These are phyloP conservation scores for Ophion ellenae DNA, from an alignment of 2,888 invertebrate genomes.

Conservation along the genomic window DNA sequence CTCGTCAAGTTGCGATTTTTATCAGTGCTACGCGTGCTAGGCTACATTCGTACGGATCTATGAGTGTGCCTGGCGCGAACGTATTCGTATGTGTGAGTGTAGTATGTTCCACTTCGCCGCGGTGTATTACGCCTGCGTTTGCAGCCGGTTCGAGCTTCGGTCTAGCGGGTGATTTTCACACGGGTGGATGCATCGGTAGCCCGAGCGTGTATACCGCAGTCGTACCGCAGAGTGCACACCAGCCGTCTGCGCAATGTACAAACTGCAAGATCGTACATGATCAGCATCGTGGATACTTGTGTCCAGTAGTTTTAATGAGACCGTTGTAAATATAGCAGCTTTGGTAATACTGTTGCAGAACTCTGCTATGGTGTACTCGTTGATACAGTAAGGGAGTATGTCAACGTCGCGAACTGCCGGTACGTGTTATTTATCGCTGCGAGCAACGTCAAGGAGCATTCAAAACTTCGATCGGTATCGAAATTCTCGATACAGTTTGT, in stretches of 20 bases:
- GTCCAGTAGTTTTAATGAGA: conserved; percentile 23
- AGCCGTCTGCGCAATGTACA: conserved; percentile 17
- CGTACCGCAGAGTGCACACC: conserved; percentile 24
- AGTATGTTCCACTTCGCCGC: conserved; percentile 62
- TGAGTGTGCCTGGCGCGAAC: background rate
- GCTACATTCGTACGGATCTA: conserved; percentile 1
- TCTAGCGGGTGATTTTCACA: conserved; percentile 62
- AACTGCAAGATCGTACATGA: conserved; percentile 14
- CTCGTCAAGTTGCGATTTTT: conserved; percentile 66
- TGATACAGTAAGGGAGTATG: background rate
- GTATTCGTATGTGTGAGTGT: background rate
- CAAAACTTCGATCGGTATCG: background rate
- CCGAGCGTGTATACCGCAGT: conserved; percentile 23
- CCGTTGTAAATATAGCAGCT: background rate
- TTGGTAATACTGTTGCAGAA: conserved; percentile 1
- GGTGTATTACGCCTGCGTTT: conserved; percentile 54
- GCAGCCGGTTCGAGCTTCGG: conserved; percentile 38
- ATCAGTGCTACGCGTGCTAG: conserved; percentile 55
- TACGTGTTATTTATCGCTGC: background rate
- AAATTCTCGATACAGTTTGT: background rate
- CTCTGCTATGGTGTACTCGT: background rate
- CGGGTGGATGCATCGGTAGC: conserved; percentile 59
- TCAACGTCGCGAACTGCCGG: conserved; percentile 1
- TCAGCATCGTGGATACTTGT: conserved; percentile 3
- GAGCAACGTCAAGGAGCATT: background rate